Conservation (phyloP, 2,888 invertebrate genomes). For the Drosophila rubida region DNA sequence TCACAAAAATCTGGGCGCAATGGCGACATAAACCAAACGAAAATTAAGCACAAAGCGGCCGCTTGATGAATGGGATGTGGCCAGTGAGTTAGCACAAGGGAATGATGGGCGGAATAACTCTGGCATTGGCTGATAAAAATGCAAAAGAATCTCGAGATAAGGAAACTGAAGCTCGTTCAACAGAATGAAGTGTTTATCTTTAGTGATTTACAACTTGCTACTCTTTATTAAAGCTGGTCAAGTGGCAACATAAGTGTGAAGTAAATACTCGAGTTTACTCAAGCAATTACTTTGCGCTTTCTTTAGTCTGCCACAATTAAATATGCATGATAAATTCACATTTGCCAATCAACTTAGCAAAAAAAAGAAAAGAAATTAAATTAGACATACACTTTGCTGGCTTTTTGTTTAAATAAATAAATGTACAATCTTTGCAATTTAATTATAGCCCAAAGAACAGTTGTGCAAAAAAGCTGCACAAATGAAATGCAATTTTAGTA, state of each 20-base stretch:
- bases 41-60: conserved; percentile 52
- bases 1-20: conserved; percentile 19
- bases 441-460: no score
- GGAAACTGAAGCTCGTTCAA: no score
- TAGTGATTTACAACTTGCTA: no score
- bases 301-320: no score
- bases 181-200: no score
- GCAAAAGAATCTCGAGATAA: conserved; percentile 3
- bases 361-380: background rate
- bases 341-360: background rate
- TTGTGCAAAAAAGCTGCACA: background rate
- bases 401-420: background rate
- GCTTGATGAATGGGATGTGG: conserved; percentile 39
- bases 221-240: background rate
- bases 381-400: background rate
- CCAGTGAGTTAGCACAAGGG: conserved; percentile 30
- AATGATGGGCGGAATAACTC: background rate
- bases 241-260: no score
- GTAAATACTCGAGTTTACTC: no score
- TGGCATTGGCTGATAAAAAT: conserved; percentile 10
- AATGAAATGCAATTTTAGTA: background rate
- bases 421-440: background rate
- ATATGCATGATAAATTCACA: no score
- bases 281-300: no score
- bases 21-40: conserved; percentile 26